Evolutionary conservation across 2,797 vertebrate species (phyloP), one percentile per base, ranked within the genome.

Genomic region (Gambusia yucatana): DNA sequence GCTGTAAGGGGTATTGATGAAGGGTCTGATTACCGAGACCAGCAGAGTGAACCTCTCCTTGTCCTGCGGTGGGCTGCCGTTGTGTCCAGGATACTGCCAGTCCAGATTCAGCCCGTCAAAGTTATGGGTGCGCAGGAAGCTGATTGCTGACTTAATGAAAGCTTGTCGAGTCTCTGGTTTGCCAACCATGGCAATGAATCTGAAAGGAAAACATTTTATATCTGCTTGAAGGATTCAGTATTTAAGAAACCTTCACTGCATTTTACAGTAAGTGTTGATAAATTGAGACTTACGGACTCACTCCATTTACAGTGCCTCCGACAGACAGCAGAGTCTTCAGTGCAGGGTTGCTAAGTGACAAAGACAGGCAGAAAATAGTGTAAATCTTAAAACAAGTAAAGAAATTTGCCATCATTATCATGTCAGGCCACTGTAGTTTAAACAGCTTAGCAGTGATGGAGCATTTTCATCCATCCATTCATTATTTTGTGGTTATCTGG

Each of bases 31-130:
- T 10, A 97, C 97, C 90, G 83, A 76, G 70, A 95, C 77, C 78
- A 97, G 87, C 72, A 86, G 77, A 30, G 96, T 92, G 87, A 97
- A 97, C 70, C 77, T 94, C 83, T 90, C 55, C 80, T 88, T 95
- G 90, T 97, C 97, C 0, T 67, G 9, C 0, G 0, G 0, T 2
- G 94, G 93, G 79, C 97, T 97, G 39, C 96, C 96, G 20, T 95
- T 94, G 7, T 95, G 90, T 77, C 90, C 96, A 0, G 97, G 97
- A 75, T 95, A 97, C 81, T 97, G 90, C 96, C 97, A 97, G 83
- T 91, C 96, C 80, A 98, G 89, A 75, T 97, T 97, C 52, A 97
- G 52, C 0, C 97, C 97, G 6, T 97, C 96, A 73, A 98, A 97
- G 36, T 85, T 82, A 74, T 96, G 87, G 7, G 43, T 72, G 41